Evolutionary conservation across 2,797 vertebrate species (phyloP), one percentile per base, ranked within the genome.

Genomic region (Halcyon badia): DNA sequence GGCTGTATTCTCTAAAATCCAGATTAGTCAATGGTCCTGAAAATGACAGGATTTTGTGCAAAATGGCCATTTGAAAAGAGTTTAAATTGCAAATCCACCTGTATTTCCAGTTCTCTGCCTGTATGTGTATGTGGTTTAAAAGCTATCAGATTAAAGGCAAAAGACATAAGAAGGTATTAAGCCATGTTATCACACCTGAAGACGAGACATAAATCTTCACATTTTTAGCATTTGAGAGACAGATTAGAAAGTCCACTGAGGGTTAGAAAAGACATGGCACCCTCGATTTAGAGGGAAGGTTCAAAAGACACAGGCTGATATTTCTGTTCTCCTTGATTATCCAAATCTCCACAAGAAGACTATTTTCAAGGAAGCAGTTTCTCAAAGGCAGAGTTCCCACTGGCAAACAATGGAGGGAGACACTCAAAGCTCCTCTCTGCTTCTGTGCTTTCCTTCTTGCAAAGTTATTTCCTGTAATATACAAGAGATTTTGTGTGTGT

Each of bases 1-100:
- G 35, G 25, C 41, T 48, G 14, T 71, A 90, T 92, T 96, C 88
- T 94, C 69, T 68, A 87, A 81, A 94, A 92, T 33, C 20, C 71
- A 68, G 41, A 89, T 90, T 25, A 91, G n/a, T 78, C 61, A 78
- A 83, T 61, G 56, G 78, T 42, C 52, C 44, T 89, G 78, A 84
- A 94, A 57, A 97, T 84, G 77, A 90, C 80, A 39, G 33, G 76
- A 64, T 78, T 83, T 91, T 88, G 92, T 80, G 49, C 61, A 76
- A 83, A 94, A 90, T 0, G 90, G 46, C 24, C 39, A 60, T 33
- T 31, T 56, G 52, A 92, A 90, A 95, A 90, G 28, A 87, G 51
- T 77, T 83, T 79, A 70, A 60, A 84, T 85, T 95, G 37, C 37
- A 87, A 92, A 92, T 65, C 75, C 86, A 96, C 93, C 78, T 85